Percentiles rank a stretch among this genome's conserved stretches.
Evolutionary conservation across 1,140 invertebrate genomes (phyloP).

Genomic region (Schlechtendalia chinensis): DNA sequence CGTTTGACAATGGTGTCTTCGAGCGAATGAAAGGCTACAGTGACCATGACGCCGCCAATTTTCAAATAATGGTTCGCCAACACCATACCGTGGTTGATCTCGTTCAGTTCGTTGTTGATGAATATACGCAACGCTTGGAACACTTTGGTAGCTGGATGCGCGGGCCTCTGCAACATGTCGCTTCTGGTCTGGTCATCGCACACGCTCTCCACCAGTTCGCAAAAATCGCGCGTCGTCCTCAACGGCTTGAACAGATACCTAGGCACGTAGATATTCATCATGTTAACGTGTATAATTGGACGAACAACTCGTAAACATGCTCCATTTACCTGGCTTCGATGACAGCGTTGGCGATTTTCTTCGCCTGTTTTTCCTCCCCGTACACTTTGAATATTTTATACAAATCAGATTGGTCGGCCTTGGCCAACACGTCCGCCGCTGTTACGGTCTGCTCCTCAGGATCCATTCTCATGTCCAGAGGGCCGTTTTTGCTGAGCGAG

Average conservation of each 20-base stretch:
- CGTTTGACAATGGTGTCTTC: slow-evolving; percentile 95
- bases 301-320: too few relatives aligned
- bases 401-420: slow-evolving; percentile 74
- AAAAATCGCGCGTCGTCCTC: slow-evolving; percentile 79
- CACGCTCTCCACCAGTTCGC: slow-evolving; percentile 71
- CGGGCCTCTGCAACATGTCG: slow-evolving; percentile 73
- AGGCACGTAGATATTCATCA: too few relatives aligned
- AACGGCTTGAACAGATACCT: slow-evolving; percentile 77
- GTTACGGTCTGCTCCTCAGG: slow-evolving; percentile 70
- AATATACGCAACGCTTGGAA: slow-evolving; percentile 95
- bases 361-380: slow-evolving; percentile 85
- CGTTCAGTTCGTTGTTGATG: slow-evolving; percentile 96
- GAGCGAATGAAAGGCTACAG: slow-evolving; percentile 87
- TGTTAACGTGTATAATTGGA: too few relatives aligned
- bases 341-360: slow-evolving; percentile 83
- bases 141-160: slow-evolving; percentile 85
- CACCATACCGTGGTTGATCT: slow-evolving; percentile 85
- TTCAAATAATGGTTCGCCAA: slow-evolving; percentile 77
- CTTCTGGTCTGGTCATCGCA: slow-evolving; percentile 61
- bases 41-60: slow-evolving; percentile 72
- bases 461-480: slow-evolving; percentile 96
- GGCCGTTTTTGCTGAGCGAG: slow-evolving; percentile 77
- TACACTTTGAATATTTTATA: slow-evolving; percentile 82
- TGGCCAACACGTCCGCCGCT: slow-evolving; percentile 81
- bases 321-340: slow-evolving; percentile 65